Evolutionary conservation across 1,140 invertebrate genomes (phyloP).

Genomic region (Pectinophora gossypiella): DNA sequence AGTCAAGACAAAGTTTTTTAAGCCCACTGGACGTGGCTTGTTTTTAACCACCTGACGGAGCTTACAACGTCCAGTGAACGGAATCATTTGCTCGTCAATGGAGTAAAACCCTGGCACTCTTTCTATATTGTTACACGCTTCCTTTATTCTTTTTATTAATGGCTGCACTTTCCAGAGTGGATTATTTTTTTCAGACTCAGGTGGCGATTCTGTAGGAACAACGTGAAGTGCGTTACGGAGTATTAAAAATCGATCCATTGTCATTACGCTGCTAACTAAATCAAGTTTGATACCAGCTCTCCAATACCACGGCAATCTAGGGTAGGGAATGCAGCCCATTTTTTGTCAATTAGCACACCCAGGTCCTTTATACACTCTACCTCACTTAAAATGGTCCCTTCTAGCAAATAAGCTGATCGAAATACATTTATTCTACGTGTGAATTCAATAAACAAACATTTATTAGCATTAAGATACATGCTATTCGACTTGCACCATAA

Average conservation of each 20-base stretch:
- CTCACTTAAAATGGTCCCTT: too few relatives aligned
- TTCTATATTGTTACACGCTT: conserved; percentile 13
- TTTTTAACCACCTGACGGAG: neutral
- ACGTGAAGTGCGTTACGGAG: conserved; percentile 10
- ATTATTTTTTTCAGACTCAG: conserved; percentile 4
- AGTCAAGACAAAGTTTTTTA: conserved; percentile 33
- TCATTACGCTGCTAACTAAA: conserved; percentile 6
- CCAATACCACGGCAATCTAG: conserved; percentile 12
- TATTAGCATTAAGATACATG: too few relatives aligned
- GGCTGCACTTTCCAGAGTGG: conserved; percentile 15
- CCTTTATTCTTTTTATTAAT: conserved; percentile 8
- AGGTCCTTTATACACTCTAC: too few relatives aligned
- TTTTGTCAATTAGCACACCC: too few relatives aligned
- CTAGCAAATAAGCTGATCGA: too few relatives aligned
- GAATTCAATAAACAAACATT: too few relatives aligned
- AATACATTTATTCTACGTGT: too few relatives aligned
- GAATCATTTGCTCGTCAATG: neutral
- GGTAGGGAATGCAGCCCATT: conserved; percentile 14
- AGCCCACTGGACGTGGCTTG: conserved; percentile 20
- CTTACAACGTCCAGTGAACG: neutral
- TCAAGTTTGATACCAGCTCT: conserved; percentile 7
- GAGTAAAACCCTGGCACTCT: conserved; percentile 8
- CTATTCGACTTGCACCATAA: too few relatives aligned
- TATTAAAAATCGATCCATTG: conserved; percentile 8
- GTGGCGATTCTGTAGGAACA: conserved; percentile 7